Conservation (phyloP, 2,113 vertebrate species). For the Charadrius vociferus region DNA sequence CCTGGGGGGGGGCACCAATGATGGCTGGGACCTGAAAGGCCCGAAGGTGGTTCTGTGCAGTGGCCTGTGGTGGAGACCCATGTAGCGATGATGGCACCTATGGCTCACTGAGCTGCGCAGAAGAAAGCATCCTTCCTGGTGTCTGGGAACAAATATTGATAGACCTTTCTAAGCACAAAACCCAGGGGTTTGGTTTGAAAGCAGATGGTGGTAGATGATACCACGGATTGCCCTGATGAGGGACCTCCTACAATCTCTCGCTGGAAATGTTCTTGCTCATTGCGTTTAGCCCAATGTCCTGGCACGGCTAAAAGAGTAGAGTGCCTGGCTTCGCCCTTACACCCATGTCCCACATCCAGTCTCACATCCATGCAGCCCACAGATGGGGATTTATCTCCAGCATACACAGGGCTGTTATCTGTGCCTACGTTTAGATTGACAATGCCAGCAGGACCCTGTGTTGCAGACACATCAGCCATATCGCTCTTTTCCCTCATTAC, state of each 20-base stretch:
- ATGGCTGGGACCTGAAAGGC: background rate
- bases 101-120: fast-evolving
- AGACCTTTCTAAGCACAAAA: background rate
- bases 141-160: background rate
- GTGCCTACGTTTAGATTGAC: background rate
- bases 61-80: background rate
- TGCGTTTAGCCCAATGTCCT: background rate
- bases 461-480: background rate
- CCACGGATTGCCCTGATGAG: background rate
- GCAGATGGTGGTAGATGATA: background rate
- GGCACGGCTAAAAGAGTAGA: background rate
- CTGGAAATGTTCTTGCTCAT: background rate
- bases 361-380: background rate
- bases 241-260: background rate
- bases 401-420: background rate
- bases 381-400: background rate
- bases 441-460: background rate
- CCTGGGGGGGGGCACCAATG: background rate
- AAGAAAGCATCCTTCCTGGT: background rate
- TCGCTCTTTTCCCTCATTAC: background rate
- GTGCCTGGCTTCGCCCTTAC: background rate
- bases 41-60: no score
- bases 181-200: background rate
- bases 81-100: fast-evolving
- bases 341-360: background rate